A percentile compares a stretch with the other conserved stretches of the same genome.
Evolutionary conservation across 2,113 vertebrate species (phyloP).

Genomic region (Eudyptes chrysolophus): DNA sequence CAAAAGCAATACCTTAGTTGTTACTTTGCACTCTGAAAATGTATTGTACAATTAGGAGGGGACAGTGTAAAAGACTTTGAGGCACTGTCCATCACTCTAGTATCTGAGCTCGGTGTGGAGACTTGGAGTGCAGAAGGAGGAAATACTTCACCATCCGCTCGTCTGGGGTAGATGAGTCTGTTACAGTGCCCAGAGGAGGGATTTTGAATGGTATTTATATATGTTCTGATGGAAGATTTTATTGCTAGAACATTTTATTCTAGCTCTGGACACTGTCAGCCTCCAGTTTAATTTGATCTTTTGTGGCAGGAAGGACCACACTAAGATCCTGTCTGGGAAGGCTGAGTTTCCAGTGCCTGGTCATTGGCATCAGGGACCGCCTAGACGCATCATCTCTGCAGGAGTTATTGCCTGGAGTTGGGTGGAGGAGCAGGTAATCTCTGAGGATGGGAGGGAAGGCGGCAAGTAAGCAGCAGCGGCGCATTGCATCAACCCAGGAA

Average conservation of each 20-base stretch:
- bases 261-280: background rate
- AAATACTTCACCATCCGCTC: background rate
- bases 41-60: background rate
- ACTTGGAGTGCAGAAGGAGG: background rate
- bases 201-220: constrained; percentile 26
- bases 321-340: background rate
- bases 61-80: background rate
- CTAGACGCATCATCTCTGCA: background rate
- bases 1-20: constrained; percentile 19
- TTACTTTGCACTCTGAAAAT: constrained; percentile 7
- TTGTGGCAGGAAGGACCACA: background rate
- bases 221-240: constrained; percentile 23
- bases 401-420: background rate
- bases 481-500: background rate
- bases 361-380: background rate
- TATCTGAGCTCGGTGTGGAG: background rate
- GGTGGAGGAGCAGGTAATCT: constrained; percentile 24
- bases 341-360: background rate
- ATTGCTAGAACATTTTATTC: background rate
- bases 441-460: background rate
- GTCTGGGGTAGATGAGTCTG: background rate
- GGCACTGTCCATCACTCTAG: background rate
- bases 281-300: background rate
- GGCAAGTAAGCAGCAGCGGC: background rate
- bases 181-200: constrained; percentile 12